A percentile compares a stretch with the other conserved stretches of the same genome.
These are phyloP conservation scores for Spodoptera picta DNA, from an alignment of 2,888 invertebrate genomes.

Conservation along the genomic window DNA sequence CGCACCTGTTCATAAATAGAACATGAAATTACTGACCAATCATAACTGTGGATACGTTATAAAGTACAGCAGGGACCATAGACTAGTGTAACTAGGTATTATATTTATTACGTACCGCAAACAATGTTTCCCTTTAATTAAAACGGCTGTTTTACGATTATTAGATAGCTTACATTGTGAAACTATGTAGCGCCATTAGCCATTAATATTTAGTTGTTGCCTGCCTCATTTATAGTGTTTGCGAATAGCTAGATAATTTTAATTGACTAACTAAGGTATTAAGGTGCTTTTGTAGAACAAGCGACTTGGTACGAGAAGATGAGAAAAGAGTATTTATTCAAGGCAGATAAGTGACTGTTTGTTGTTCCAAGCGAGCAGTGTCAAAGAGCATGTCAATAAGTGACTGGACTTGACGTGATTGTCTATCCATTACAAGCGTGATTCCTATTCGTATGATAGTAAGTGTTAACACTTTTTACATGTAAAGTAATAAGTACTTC, in stretches of 20 bases:
- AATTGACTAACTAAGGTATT: slow-evolving; percentile 19
- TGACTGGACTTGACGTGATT: too few relatives aligned
- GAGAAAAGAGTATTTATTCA: too few relatives aligned
- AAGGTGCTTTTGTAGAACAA: slow-evolving; percentile 1
- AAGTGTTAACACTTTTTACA: too few relatives aligned
- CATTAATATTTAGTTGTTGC: slow-evolving; percentile 31
- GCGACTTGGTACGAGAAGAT: background rate
- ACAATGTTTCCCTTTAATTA: slow-evolving; percentile 30
- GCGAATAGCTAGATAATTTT: slow-evolving; percentile 10
- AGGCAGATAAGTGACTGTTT: too few relatives aligned
- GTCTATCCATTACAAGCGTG: too few relatives aligned
- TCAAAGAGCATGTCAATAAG: too few relatives aligned
- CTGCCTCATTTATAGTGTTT: slow-evolving; percentile 9
- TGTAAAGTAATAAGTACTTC: too few relatives aligned
- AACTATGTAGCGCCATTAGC: slow-evolving; percentile 41
- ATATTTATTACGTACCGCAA: slow-evolving; percentile 22
- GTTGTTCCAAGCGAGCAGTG: too few relatives aligned
- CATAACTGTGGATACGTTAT: too few relatives aligned
- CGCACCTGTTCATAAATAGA: too few relatives aligned
- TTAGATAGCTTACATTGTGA: slow-evolving; percentile 28
- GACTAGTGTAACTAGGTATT: background rate
- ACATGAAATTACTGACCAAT: too few relatives aligned
- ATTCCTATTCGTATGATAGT: too few relatives aligned
- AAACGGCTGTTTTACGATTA: slow-evolving; percentile 38
- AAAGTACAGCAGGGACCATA: background rate